phyloP scores from a whole-genome alignment of 2,113 vertebrate genomes.

The Lampris incognitus region DNA sequence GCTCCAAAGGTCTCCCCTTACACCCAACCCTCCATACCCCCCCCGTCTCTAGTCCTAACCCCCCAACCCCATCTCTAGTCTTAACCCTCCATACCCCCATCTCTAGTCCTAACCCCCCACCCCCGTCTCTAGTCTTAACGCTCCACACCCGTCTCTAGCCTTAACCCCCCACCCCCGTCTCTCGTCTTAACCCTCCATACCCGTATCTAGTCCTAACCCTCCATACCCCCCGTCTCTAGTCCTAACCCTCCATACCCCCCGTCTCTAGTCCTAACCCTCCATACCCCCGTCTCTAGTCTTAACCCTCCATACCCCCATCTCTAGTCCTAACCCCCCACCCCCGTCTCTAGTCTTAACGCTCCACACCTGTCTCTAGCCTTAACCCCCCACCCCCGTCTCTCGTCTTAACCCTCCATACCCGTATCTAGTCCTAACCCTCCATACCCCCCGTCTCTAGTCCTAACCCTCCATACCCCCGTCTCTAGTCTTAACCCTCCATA shows the following conservation, averaged over 20 bases:
- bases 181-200: background rate
- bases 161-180: background rate
- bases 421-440: too few species aligned
- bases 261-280: slow-evolving; percentile 52
- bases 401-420: background rate
- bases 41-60: background rate
- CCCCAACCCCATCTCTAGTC: background rate
- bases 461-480: slow-evolving; percentile 52
- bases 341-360: background rate
- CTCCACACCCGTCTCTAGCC: slow-evolving; percentile 20
- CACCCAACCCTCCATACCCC: slow-evolving; percentile 52
- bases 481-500: slow-evolving; percentile 42
- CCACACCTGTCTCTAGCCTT: slow-evolving; percentile 24
- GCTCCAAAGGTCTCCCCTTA: slow-evolving; percentile 35
- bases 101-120: too few species aligned
- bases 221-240: too few species aligned
- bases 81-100: background rate
- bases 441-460: too few species aligned
- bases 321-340: too few species aligned
- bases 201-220: too few species aligned
- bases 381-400: background rate
- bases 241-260: slow-evolving; percentile 24
- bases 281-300: slow-evolving; percentile 27
- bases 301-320: slow-evolving; percentile 42
- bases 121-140: slow-evolving; percentile 27